Base-by-base conservation (phyloP, 2,888 invertebrate genomes). In the Cephus nigrinus region DNA sequence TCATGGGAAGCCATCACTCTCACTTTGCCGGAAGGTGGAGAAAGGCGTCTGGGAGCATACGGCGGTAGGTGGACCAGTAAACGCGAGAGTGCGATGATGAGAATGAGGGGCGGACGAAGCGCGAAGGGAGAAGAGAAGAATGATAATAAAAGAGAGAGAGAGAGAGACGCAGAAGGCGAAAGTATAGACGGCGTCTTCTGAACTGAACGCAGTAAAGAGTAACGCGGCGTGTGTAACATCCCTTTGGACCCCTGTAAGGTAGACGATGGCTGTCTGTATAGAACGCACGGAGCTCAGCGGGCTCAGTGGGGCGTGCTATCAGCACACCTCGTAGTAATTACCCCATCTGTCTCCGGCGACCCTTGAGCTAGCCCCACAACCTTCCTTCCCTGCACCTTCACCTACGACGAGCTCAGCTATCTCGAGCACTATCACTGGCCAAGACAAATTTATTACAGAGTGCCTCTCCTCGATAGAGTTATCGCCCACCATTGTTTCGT, bases 371-470 rank as follows among this genome's bases (percentile, higher is more conserved):
- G 79, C 84, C 76, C 75, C 78, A 78, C 80, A 82, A 78, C 76
- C 77, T 74, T 79, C 79, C 79, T 75, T 71, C 80, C 73, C 79
- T 76, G 74, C 76, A 73, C 78, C 78, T 79, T 79, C 82, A 78
- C 71, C 71, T 71, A 71, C 82, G 84, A 83, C 82, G 82, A 81
- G 83, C 80, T 79, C 33, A 75, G 76, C 82, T 85, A 84, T 84
- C 85, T 82, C 79, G 80, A 82, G 79, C 83, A 79, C 86, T 84
- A 84, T 85, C 84, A 81, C 82, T 83, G 81, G 82, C 84, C 83
- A 81, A 84, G 87, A 86, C 86, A 84, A 88, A 86, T 87, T 86
- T 87, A 87, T 87, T 85, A 85, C 81, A 76, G 76, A 79, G 76
- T 76, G 81, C 78, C 76, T 80, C 83, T 81, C 80, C 78, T 77